Percentiles rank a stretch among this genome's conserved stretches.
Evolutionary conservation across 1,140 invertebrate species (phyloP).

Genomic region (Apocrypta bakeri): DNA sequence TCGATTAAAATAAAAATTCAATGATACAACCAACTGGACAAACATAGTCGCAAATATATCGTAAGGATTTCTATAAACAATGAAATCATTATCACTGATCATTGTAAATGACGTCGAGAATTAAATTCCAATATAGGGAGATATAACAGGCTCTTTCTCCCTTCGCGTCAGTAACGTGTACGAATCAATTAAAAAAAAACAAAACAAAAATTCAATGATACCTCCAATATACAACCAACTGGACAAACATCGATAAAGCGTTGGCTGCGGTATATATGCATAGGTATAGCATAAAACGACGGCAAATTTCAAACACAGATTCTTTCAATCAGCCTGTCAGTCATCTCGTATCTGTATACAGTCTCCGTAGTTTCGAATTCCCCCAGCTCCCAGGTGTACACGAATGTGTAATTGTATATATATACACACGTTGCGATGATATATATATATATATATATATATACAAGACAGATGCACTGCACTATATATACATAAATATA

Average conservation of each 20-base stretch:
- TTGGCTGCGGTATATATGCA: background rate
- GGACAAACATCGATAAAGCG: background rate
- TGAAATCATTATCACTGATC: no score
- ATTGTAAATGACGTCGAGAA: no score
- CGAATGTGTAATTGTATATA: no score
- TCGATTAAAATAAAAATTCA: background rate
- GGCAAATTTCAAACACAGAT: conserved; percentile 24
- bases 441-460: background rate
- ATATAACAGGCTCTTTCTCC: background rate
- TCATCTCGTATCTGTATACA: background rate
- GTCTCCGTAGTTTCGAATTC: background rate
- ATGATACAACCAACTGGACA: background rate
- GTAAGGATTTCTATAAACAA: no score
- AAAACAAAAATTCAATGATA: background rate
- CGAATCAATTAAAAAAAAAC: background rate
- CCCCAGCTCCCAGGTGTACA: background rate
- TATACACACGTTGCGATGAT: background rate
- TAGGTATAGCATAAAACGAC: conserved; percentile 18
- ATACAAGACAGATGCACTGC: background rate
- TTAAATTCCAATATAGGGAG: background rate
- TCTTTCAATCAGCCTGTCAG: conserved; percentile 42
- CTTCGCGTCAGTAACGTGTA: background rate
- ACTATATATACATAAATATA: background rate
- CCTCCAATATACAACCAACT: background rate
- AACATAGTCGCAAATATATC: no score